A percentile compares a stretch with the other conserved stretches of the same genome.
Evolutionary conservation across 2,113 vertebrate genomes (phyloP).

Genomic region (Tachycineta bicolor): DNA sequence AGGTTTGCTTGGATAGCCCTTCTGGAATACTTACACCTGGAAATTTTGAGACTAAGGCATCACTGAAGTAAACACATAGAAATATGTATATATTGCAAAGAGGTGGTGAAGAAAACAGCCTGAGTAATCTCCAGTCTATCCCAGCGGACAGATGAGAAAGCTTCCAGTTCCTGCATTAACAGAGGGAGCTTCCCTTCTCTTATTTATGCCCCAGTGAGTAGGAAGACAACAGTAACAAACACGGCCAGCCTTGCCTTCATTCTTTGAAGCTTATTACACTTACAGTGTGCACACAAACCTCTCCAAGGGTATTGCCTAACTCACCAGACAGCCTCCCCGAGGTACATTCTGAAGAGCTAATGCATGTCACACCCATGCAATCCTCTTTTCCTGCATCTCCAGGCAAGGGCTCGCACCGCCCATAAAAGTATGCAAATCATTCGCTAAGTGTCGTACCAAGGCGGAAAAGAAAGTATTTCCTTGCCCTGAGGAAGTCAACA

Average conservation of each 20-base stretch:
- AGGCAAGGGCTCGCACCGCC: not conserved
- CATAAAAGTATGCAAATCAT: constrained; percentile 37
- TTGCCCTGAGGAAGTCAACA: constrained; percentile 10
- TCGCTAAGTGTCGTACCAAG: not conserved
- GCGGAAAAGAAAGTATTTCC: not conserved
- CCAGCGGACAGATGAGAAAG: not conserved
- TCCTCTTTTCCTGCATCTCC: constrained; percentile 54
- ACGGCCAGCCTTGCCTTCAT: not conserved
- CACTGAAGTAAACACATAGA: not conserved
- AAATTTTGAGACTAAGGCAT: not conserved
- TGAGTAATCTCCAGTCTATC: not conserved
- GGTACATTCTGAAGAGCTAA: constrained; percentile 15
- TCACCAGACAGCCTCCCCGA: not conserved
- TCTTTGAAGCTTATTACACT: not conserved
- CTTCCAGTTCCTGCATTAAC: not conserved
- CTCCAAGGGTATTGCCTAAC: constrained; percentile 22
- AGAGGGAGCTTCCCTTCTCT: not conserved
- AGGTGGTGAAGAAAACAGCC: not conserved
- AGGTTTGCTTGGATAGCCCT: not conserved
- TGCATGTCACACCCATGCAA: constrained; percentile 14
- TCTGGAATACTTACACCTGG: not conserved
- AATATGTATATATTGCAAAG: not conserved
- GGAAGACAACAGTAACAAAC: not conserved
- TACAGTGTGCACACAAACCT: not conserved
- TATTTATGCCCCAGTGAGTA: not conserved